Evolutionary conservation across 2,888 invertebrate genomes (phyloP), one percentile per base, ranked within the genome.

Genomic region (Stenolophus ochropezus): DNA sequence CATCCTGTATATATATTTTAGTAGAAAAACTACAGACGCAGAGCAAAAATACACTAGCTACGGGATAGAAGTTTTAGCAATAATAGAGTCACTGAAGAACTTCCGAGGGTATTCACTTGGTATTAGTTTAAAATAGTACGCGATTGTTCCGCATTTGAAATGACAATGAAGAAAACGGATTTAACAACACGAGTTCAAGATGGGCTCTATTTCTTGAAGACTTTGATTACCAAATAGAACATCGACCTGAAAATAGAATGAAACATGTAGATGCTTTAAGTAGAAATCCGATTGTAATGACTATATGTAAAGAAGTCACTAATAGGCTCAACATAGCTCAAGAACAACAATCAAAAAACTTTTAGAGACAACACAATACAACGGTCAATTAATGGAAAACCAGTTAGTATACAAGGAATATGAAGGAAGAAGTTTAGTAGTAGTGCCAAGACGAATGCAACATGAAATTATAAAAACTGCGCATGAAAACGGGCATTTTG

Each of bases 401-500:
- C 42, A 33, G 8, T n/a, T 82, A n/a, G 27, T 80, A 21, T 83
- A 81, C 23, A 83, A 58, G n/a, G n/a, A n/a, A n/a, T n/a, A n/a
- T n/a, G n/a, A n/a, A n/a, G n/a, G n/a, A n/a, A n/a, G 23, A 75
- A 6, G 82, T 73, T 14, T 84, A 27, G n/a, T 85, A 20, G 84
- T 85, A 1, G 69, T 84, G 11, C 85, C 83, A 2, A 80, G 78
- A 47, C 25, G 21, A 0, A 83, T 84, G 82, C 83, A 83, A 79
- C 75, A 51, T 2, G 82, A 82, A 76, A 77, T 83, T n/a, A 84
- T 83, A 23, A 81, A 53, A 61, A 81, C 53, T 27, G 65, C 69
- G 18, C 83, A 84, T 27, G n/a, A 83, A 27, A 47, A 27, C 4
- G 83, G 84, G 79, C 83, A 61, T 86, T 82, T 81, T 84, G 76